These are phyloP conservation scores for Lottia scabra DNA, from an alignment of 2,888 invertebrate species.

Conservation along the genomic window DNA sequence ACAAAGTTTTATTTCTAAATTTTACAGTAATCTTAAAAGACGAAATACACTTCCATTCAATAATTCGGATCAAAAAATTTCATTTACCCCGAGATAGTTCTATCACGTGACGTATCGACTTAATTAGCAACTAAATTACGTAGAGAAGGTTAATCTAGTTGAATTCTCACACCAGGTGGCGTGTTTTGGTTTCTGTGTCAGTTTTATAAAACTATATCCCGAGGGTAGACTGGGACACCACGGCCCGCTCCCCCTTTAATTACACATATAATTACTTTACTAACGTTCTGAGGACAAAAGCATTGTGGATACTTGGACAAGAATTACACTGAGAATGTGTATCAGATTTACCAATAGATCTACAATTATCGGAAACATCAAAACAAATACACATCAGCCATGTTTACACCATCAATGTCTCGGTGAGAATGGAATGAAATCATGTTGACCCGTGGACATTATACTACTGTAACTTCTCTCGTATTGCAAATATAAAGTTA, in stretches of 20 bases:
- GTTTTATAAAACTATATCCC: background rate
- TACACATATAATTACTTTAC: background rate
- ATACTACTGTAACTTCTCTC: no score
- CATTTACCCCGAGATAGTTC: no score
- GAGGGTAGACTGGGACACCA: background rate
- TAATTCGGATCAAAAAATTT: no score
- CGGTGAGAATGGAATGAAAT: no score
- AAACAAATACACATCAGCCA: background rate
- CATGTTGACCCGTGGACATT: no score
- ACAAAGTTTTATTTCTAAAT: no score
- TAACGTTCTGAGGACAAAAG: background rate
- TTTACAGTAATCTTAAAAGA: no score
- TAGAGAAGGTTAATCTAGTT: background rate
- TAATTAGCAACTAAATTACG: background rate
- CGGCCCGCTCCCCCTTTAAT: background rate
- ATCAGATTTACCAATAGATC: background rate
- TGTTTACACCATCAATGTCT: no score
- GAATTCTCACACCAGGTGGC: slow-evolving; percentile 4
- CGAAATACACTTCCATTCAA: no score
- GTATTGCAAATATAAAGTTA: no score
- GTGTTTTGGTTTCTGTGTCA: background rate
- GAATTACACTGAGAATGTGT: background rate
- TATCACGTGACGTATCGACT: background rate
- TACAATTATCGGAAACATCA: background rate
- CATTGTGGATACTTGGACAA: background rate